Evolutionary conservation across 2,888 invertebrate genomes (phyloP), one percentile per base, ranked within the genome.

Genomic region (Palloptera scutellata): DNA sequence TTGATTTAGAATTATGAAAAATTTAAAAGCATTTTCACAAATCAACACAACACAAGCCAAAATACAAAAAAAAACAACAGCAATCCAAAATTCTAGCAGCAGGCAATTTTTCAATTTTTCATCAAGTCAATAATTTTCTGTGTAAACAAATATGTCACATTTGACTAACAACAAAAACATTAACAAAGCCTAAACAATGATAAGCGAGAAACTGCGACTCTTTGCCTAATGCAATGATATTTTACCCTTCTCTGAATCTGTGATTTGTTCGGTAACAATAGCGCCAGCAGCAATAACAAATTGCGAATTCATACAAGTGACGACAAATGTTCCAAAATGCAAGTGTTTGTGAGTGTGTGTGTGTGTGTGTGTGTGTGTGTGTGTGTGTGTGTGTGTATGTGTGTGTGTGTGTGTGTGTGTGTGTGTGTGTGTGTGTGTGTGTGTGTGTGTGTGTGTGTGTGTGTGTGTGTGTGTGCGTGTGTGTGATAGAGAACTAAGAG

Each of bases 81-180:
- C 48, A 15, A n/a, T n/a, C 13, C 12, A 19, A 70, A 67, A 70
- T 67, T 58, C 59, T 54, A 70, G 67, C 70, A 70, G 70, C 70
- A 64, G 67, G 67, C 67, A 53, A 60, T 70, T 65, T 67, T 51
- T 67, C 67, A 53, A 60, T 70, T 65, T 67, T 51, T 67, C 67
- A 55, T 58, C 54, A 68, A 68, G 69, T 69, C 66, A 71, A 71
- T 70, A 68, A 71, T 69, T 71, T 68, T 69, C 71, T 69, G 61
- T 66, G 65, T 69, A 69, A 69, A 71, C 69, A 70, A 70, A 70
- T 66, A 71, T 62, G 42, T 45, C 54, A 19, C 11, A 52, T 42
- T 52, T 61, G 52, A 48, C 42, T 45, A 52, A 20, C 30, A 41
- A 59, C 51, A 63, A 61, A 48, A 61, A 55, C 61, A 59, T 48